Percentiles rank a stretch among this genome's conserved stretches.
phyloP scores from a whole-genome alignment of 2,797 vertebrate species.

The Allochrocebus solatus region DNA sequence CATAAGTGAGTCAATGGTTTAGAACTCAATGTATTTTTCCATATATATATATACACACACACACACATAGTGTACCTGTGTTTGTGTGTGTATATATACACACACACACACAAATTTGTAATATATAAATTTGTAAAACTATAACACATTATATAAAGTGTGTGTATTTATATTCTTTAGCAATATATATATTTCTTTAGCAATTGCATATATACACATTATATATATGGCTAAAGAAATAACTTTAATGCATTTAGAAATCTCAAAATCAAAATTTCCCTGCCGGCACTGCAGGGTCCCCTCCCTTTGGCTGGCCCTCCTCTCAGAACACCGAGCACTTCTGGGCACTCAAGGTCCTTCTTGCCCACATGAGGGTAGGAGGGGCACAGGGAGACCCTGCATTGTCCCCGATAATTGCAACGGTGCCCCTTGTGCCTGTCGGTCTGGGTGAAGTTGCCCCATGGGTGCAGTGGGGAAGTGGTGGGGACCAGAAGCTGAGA shows the following conservation, averaged over 20 bases:
- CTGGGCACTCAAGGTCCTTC: fast-evolving
- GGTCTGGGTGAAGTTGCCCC: fast-evolving
- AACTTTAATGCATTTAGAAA: conserved; percentile 23
- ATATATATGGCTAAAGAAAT: background rate
- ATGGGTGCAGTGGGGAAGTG: too few relatives aligned
- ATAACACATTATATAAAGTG: background rate
- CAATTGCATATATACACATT: background rate
- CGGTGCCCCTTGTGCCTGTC: background rate
- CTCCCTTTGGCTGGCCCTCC: too few relatives aligned
- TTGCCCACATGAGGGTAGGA: background rate
- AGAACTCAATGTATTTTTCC: background rate
- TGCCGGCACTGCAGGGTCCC: background rate
- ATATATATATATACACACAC: too few relatives aligned
- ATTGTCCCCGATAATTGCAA: background rate
- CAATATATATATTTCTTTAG: too few relatives aligned
- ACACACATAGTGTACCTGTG: too few relatives aligned
- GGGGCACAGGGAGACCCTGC: fast-evolving
- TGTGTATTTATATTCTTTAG: too few relatives aligned
- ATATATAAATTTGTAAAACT: background rate
- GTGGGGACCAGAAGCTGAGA: background rate
- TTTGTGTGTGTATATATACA: too few relatives aligned
- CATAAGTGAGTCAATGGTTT: background rate
- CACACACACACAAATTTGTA: too few relatives aligned
- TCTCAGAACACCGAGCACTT: fast-evolving
- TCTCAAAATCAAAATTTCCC: too few relatives aligned